phyloP scores from a whole-genome alignment of 2,888 invertebrate genomes.

The Ariolimax columbianus region DNA sequence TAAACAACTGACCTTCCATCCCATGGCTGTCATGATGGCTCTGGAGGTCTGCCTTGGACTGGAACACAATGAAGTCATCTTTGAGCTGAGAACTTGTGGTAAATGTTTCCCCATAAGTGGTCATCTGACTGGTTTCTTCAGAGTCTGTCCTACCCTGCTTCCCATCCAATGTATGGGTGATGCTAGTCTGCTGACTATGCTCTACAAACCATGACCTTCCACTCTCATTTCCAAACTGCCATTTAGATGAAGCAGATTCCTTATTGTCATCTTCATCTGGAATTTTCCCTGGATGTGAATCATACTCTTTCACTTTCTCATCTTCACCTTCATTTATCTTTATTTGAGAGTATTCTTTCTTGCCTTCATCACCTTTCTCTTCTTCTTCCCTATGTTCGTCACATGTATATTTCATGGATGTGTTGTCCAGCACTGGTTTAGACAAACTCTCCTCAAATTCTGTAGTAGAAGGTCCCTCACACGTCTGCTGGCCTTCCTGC shows the following conservation, averaged over 20 bases:
- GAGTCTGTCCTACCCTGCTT: neutral
- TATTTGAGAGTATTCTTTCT: neutral
- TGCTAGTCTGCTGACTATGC: neutral
- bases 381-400: neutral
- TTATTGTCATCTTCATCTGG: neutral
- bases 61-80: neutral
- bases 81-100: neutral
- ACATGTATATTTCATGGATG: neutral
- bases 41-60: neutral
- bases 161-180: neutral
- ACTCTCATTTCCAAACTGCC: neutral
- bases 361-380: neutral
- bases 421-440: neutral
- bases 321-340: neutral
- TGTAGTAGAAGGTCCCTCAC: neutral
- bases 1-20: slow-evolving; percentile 42
- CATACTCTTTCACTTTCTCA: too few relatives aligned
- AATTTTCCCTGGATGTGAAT: neutral
- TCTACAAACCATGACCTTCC: neutral
- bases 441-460: slow-evolving; percentile 45
- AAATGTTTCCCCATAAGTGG: neutral
- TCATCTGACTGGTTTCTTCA: neutral
- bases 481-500: neutral
- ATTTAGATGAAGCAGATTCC: neutral
- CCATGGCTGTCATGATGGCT: neutral